Percentiles rank a stretch among this genome's conserved stretches.
Evolutionary conservation across 2,888 invertebrate genomes (phyloP).

Genomic region (Idaea straminata): DNA sequence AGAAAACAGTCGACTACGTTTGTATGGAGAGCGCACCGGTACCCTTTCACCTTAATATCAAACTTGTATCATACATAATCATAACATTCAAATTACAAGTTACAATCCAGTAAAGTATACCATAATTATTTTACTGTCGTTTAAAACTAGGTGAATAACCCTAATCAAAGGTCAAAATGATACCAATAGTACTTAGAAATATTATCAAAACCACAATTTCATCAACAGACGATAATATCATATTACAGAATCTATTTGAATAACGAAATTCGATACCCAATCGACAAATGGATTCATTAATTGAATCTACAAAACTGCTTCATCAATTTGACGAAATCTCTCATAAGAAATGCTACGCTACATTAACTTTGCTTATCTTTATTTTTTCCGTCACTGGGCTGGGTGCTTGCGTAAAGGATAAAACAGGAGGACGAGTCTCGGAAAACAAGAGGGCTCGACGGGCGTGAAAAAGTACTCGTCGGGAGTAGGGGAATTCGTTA

Average conservation of each 20-base stretch:
- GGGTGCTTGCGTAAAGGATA: not conserved
- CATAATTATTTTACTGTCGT: not conserved
- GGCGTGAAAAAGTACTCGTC: too few relatives aligned
- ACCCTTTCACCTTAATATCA: too few relatives aligned
- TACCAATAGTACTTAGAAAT: too few relatives aligned
- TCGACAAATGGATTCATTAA: not conserved
- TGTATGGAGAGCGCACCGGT: too few relatives aligned
- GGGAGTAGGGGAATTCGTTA: too few relatives aligned
- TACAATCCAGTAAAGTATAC: not conserved
- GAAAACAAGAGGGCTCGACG: too few relatives aligned
- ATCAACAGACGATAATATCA: not conserved
- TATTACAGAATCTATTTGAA: not conserved
- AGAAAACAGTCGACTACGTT: too few relatives aligned
- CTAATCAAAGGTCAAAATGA: not conserved
- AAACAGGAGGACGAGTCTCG: not conserved
- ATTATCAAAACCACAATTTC: too few relatives aligned
- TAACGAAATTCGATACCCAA: not conserved
- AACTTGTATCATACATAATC: not conserved
- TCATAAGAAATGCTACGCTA: not conserved
- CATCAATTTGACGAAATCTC: conserved; percentile 1
- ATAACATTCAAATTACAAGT: not conserved
- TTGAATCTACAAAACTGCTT: not conserved
- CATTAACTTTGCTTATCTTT: not conserved
- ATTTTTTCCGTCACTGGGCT: not conserved
- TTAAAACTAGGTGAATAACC: not conserved